Evolutionary conservation across 2,888 invertebrate species (phyloP).

Genomic region (Eumerus sabulonum): DNA sequence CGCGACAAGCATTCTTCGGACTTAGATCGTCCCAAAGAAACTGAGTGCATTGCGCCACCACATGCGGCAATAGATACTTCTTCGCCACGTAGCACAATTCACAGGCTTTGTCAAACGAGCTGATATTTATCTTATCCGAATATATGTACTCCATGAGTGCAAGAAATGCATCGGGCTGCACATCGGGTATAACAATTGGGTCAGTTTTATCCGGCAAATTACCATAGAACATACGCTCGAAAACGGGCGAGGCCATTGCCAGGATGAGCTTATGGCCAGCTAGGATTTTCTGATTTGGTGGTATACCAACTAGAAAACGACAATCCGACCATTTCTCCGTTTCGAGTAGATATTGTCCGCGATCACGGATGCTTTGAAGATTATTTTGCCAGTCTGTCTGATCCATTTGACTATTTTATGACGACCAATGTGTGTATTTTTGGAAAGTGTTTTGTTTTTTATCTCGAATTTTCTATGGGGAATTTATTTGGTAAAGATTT

Average conservation of each 20-base stretch:
- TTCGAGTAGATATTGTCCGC: slow-evolving; percentile 87
- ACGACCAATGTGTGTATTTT: no score
- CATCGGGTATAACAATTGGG: slow-evolving; percentile 89
- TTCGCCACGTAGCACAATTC: slow-evolving; percentile 93
- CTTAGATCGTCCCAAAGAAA: slow-evolving; percentile 86
- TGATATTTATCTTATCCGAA: slow-evolving; percentile 88
- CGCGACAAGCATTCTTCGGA: slow-evolving; percentile 89
- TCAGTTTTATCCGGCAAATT: slow-evolving; percentile 89
- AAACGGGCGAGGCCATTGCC: slow-evolving; percentile 93
- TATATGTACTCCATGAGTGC: slow-evolving; percentile 91
- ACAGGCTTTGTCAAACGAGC: slow-evolving; percentile 91
- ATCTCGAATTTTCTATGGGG: neutral
- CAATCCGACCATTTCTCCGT: slow-evolving; percentile 92
- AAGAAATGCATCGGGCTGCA: slow-evolving; percentile 92
- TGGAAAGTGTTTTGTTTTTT: no score
- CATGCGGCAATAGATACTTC: slow-evolving; percentile 91
- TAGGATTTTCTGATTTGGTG: slow-evolving; percentile 86
- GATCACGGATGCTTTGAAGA: slow-evolving; percentile 85
- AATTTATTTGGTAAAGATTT: slow-evolving; percentile 3
- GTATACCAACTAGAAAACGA: slow-evolving; percentile 88
- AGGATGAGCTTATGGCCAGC: slow-evolving; percentile 90
- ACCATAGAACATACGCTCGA: slow-evolving; percentile 93
- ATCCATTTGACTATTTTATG: slow-evolving; percentile 38
- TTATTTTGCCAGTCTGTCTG: slow-evolving; percentile 87
- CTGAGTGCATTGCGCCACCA: slow-evolving; percentile 90